A percentile compares a stretch with the other conserved stretches of the same genome.
Conservation (phyloP, 1,140 invertebrate species). For the Berghia stephanieae region DNA sequence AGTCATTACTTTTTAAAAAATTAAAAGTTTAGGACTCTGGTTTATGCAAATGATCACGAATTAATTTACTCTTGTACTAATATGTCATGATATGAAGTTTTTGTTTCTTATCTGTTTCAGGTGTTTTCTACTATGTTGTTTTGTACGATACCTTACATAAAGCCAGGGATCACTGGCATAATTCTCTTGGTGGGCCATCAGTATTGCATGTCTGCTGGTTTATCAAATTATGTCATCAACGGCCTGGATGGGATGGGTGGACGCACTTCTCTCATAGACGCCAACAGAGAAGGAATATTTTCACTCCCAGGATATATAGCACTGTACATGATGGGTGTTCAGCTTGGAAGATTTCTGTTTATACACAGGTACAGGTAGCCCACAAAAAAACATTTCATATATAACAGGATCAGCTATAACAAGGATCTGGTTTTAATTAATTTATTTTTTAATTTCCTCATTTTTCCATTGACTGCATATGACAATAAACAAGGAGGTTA, state of each 20-base stretch:
- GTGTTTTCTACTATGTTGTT: constrained; percentile 74
- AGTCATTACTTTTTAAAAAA: too few species aligned
- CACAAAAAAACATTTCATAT: background rate
- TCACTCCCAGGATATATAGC: constrained; percentile 85
- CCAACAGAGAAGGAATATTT: constrained; percentile 90
- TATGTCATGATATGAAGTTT: background rate
- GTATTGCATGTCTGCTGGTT: constrained; percentile 71
- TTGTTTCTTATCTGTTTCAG: constrained; percentile 42
- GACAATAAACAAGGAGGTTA: too few species aligned
- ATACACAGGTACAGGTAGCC: constrained; percentile 44
- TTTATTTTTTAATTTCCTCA: too few species aligned
- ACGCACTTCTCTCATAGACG: constrained; percentile 75
- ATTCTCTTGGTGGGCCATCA: constrained; percentile 77
- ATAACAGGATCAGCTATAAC: too few species aligned
- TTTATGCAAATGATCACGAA: too few species aligned
- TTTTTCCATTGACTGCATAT: too few species aligned
- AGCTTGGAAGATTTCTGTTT: constrained; percentile 72
- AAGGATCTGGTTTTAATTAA: too few species aligned
- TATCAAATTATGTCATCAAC: constrained; percentile 80
- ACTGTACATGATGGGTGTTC: constrained; percentile 80
- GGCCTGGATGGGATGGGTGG: constrained; percentile 59
- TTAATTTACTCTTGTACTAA: too few species aligned
- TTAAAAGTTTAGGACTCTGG: too few species aligned
- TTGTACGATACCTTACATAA: constrained; percentile 50
- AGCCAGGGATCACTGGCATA: constrained; percentile 62